These are phyloP conservation scores for Drosophila prosaltans DNA, from an alignment of 1,140 invertebrate genomes.

Conservation along the genomic window DNA sequence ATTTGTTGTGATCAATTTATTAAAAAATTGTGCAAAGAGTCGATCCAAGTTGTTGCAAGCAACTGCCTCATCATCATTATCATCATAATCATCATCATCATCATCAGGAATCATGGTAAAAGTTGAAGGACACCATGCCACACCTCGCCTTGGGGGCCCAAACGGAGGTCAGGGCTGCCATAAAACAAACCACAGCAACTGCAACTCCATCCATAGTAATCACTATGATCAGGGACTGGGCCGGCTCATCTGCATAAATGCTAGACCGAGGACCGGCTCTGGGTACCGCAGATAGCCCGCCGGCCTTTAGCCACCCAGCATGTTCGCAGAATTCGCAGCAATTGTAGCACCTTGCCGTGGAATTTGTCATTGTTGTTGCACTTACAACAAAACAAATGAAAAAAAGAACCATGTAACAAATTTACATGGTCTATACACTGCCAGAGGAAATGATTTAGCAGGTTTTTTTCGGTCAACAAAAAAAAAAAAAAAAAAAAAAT, in stretches of 20 bases:
- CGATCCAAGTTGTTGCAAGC: conserved; percentile 39
- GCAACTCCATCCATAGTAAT: conserved; percentile 41
- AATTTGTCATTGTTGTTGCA: conserved; percentile 72
- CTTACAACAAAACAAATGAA: neutral
- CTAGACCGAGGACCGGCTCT: conserved; percentile 2
- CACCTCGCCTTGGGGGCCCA: conserved; percentile 37
- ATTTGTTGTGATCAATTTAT: conserved; percentile 81
- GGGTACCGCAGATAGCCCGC: conserved; percentile 5
- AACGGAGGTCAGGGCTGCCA: conserved; percentile 20
- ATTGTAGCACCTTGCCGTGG: conserved; percentile 70
- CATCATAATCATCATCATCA: neutral
- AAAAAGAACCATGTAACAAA: neutral
- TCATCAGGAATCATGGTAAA: conserved; percentile 12
- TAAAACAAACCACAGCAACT: conserved; percentile 1
- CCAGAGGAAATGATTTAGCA: conserved; percentile 7
- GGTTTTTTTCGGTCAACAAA: neutral
- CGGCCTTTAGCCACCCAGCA: conserved; percentile 57
- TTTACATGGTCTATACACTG: neutral
- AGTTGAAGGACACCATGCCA: conserved; percentile 41
- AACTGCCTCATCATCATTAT: conserved; percentile 25
- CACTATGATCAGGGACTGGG: conserved; percentile 51
- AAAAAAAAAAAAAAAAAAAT: neutral
- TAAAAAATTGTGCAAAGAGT: conserved; percentile 47
- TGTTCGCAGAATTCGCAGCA: conserved; percentile 70
- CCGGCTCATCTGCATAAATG: conserved; percentile 71